phyloP scores from a whole-genome alignment of 1,140 invertebrate genomes.

The Macrobrachium rosenbergii region DNA sequence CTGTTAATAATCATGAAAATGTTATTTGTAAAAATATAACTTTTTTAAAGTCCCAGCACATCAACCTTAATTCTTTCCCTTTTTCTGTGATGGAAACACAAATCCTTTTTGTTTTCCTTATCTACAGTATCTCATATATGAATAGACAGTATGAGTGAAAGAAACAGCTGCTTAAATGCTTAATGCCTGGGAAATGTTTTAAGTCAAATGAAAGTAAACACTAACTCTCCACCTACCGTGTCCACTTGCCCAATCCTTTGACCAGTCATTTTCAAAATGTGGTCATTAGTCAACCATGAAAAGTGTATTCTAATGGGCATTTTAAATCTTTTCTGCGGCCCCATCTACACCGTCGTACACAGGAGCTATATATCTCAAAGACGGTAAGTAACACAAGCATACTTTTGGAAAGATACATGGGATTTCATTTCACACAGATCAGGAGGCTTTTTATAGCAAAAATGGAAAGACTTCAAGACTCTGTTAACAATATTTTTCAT shows the following conservation, averaged over 20 bases:
- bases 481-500: too few relatives aligned
- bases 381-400: slow-evolving; percentile 55
- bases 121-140: too few relatives aligned
- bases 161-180: slow-evolving; percentile 39
- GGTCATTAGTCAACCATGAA: slow-evolving; percentile 52
- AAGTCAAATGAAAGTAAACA: slow-evolving; percentile 43
- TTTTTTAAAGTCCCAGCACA: too few relatives aligned
- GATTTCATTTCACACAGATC: slow-evolving; percentile 43
- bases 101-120: too few relatives aligned
- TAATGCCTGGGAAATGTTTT: slow-evolving; percentile 43
- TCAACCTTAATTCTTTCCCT: too few relatives aligned
- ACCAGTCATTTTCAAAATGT: slow-evolving; percentile 60
- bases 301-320: slow-evolving; percentile 62
- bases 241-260: slow-evolving; percentile 52
- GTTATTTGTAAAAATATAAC: too few relatives aligned
- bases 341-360: slow-evolving; percentile 55
- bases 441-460: neutral
- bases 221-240: slow-evolving; percentile 40
- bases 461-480: too few relatives aligned
- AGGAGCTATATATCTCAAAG: slow-evolving; percentile 63
- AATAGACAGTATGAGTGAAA: slow-evolving; percentile 37
- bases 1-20: too few relatives aligned
- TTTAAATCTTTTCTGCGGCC: slow-evolving; percentile 62
- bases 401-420: slow-evolving; percentile 40
- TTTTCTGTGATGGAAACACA: slow-evolving; percentile 35